phyloP scores from a whole-genome alignment of 2,888 invertebrate species.

The Agelastica alni region DNA sequence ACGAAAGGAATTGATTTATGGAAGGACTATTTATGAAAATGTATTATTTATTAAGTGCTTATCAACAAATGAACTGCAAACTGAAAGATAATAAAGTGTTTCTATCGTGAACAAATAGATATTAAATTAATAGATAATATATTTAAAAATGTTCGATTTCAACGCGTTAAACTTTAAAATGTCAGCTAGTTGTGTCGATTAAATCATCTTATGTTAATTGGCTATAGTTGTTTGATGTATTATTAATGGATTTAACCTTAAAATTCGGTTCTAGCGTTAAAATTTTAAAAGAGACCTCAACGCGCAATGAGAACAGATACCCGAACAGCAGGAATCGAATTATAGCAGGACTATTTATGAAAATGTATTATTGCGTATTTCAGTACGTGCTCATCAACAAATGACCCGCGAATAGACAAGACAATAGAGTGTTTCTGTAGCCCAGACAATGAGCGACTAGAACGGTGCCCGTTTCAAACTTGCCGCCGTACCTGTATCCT shows the following conservation, averaged over 20 bases:
- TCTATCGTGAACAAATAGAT: too few relatives aligned
- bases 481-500: slow-evolving; percentile 47
- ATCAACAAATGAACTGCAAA: slow-evolving; percentile 50
- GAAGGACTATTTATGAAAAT: slow-evolving; percentile 49
- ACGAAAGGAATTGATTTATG: slow-evolving; percentile 43
- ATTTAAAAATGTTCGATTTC: too few relatives aligned
- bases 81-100: slow-evolving; percentile 56
- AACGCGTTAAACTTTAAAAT: too few relatives aligned
- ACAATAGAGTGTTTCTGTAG: slow-evolving; percentile 55
- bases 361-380: slow-evolving; percentile 53
- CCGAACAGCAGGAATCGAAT: slow-evolving; percentile 39
- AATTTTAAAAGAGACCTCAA: slow-evolving; percentile 29
- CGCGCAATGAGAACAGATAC: slow-evolving; percentile 27
- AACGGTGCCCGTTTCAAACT: slow-evolving; percentile 47
- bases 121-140: too few relatives aligned
- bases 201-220: too few relatives aligned
- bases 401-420: slow-evolving; percentile 53
- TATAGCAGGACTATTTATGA: slow-evolving; percentile 47
- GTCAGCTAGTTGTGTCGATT: too few relatives aligned
- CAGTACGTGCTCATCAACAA: slow-evolving; percentile 49
- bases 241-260: not conserved
- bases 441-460: slow-evolving; percentile 50
- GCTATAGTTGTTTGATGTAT: too few relatives aligned
- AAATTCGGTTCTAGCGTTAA: too few relatives aligned
- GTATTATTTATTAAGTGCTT: slow-evolving; percentile 49